These are phyloP conservation scores for Pungitius pungitius DNA, from an alignment of 2,113 vertebrate species.

Conservation along the genomic window DNA sequence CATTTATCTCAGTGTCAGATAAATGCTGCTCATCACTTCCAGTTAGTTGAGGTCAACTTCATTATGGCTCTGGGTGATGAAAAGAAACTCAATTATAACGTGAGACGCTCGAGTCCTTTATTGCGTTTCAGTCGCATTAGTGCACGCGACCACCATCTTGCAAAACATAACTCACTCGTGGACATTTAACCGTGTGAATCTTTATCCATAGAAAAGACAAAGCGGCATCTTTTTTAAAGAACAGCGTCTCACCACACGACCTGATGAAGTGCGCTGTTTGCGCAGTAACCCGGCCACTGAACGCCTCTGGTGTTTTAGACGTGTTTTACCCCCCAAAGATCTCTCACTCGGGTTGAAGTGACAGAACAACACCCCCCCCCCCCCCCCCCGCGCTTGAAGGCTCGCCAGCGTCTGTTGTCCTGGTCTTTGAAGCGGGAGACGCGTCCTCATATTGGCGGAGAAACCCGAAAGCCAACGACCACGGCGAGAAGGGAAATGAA, in stretches of 20 bases:
- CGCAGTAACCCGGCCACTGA: neutral
- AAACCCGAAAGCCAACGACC: no score
- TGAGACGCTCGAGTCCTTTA: conserved; percentile 39
- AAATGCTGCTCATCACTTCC: conserved; percentile 28
- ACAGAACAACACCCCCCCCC: no score
- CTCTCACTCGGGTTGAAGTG: no score
- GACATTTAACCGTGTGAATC: conserved; percentile 3
- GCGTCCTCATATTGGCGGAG: no score
- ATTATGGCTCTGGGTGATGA: conserved; percentile 37
- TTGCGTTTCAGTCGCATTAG: conserved; percentile 17
- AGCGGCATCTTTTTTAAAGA: neutral
- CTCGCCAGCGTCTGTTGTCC: no score
- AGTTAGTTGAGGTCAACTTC: conserved; percentile 45
- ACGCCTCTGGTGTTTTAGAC: no score
- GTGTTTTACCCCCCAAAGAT: no score
- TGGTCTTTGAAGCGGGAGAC: no score
- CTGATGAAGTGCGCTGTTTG: neutral
- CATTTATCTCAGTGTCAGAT: conserved; percentile 23
- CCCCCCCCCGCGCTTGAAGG: no score
- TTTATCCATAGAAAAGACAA: neutral
- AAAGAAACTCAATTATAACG: conserved; percentile 43
- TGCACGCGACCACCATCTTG: conserved; percentile 4
- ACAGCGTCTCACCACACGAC: neutral
- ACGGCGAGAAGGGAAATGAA: no score
- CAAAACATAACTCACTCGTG: conserved; percentile 37